Conservation (phyloP, 2,113 vertebrate species). For the Anhinga rufa region DNA sequence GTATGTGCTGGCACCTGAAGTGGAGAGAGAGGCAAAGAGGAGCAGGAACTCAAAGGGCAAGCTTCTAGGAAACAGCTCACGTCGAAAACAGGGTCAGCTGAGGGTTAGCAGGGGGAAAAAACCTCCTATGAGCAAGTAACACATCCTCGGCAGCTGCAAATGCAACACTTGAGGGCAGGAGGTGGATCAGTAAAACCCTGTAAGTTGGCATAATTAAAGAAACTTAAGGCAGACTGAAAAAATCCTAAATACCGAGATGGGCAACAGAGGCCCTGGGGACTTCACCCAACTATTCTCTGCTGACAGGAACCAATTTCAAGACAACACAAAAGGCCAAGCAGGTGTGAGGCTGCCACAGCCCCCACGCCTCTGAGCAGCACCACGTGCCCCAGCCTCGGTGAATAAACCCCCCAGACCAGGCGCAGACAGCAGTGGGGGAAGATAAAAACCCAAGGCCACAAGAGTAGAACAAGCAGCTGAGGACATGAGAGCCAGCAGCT, state of each 20-base stretch:
- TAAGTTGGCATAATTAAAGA: background rate
- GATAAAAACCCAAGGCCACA: background rate
- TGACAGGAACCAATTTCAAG: background rate
- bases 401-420: background rate
- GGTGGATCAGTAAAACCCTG: background rate
- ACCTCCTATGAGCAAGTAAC: background rate
- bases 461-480: background rate
- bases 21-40: background rate
- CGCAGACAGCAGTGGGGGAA: background rate
- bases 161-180: background rate
- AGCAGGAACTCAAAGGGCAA: background rate
- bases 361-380: background rate
- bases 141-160: background rate
- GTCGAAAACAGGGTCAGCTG: background rate
- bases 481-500: too few species aligned
- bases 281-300: background rate
- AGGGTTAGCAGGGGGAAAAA: background rate
- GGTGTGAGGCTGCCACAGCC: background rate
- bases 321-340: background rate
- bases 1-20: accelerated
- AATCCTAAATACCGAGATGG: background rate
- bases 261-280: background rate
- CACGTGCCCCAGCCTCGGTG: accelerated
- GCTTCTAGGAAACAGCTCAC: background rate
- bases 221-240: background rate